Evolutionary conservation across 2,113 vertebrate species (phyloP).

Genomic region (Motacilla alba): DNA sequence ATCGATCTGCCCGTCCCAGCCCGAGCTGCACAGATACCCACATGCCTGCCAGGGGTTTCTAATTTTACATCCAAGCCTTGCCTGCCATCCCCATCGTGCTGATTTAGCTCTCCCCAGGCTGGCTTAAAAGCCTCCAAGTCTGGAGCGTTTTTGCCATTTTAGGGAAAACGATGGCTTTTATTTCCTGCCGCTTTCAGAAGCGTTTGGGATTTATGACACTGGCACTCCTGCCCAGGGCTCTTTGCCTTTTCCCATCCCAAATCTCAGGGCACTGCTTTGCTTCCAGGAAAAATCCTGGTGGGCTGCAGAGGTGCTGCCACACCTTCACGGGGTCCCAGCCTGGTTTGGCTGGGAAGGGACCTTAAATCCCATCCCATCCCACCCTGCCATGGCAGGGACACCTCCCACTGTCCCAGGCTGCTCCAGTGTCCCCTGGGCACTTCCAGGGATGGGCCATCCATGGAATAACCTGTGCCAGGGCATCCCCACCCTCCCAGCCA

Average conservation of each 20-base stretch:
- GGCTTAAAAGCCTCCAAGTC: background rate
- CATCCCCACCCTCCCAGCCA: background rate
- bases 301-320: background rate
- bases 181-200: background rate
- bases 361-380: background rate
- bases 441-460: background rate
- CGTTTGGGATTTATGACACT: rapidly evolving
- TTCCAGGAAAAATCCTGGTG: background rate
- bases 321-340: background rate
- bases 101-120: background rate
- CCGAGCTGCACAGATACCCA: background rate
- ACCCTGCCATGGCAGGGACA: background rate
- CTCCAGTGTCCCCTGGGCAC: background rate
- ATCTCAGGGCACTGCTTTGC: background rate
- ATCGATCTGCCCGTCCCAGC: background rate
- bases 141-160: background rate
- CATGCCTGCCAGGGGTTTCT: background rate
- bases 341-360: too few relatives aligned
- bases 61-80: background rate
- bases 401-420: background rate
- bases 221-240: background rate
- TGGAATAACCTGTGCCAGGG: background rate
- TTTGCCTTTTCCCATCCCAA: background rate
- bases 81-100: background rate
- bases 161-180: background rate